Evolutionary conservation across 2,888 invertebrate genomes (phyloP).

Genomic region (Caenorhabditis sinica): DNA sequence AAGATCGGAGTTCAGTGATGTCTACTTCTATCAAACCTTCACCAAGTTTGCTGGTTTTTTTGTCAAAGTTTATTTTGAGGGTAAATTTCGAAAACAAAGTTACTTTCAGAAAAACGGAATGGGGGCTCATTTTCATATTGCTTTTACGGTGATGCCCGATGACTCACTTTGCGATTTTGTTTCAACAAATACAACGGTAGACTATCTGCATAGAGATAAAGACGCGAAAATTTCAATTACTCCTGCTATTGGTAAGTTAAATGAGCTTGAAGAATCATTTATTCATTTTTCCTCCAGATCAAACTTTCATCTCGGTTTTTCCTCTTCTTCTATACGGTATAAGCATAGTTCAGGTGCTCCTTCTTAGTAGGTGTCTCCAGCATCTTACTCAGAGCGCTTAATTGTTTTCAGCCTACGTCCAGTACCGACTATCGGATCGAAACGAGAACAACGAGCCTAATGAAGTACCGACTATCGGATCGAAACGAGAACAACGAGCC

Average conservation of each 20-base stretch:
- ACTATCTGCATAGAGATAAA: constrained; percentile 1
- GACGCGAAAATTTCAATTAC: neutral
- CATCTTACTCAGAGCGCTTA: neutral
- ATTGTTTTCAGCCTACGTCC: constrained; percentile 26
- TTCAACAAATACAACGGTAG: neutral
- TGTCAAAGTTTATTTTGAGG: neutral
- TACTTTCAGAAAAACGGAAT: neutral
- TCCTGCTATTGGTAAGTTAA: too few relatives aligned
- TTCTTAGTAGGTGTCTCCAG: neutral
- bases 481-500: constrained; percentile 41
- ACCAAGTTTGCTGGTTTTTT: constrained; percentile 21
- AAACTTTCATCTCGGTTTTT: neutral
- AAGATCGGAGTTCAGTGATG: constrained; percentile 1
- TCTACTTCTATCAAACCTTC: constrained; percentile 14
- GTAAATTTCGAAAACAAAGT: neutral
- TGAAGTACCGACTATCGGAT: constrained; percentile 21
- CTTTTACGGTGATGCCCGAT: constrained; percentile 22
- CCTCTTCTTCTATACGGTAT: constrained; percentile 15
- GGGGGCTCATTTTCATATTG: constrained; percentile 10
- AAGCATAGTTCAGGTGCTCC: neutral
- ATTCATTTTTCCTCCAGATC: too few relatives aligned
- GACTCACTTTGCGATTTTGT: constrained; percentile 20
- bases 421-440: constrained; percentile 16
- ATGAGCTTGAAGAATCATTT: too few relatives aligned
- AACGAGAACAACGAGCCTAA: constrained; percentile 42